Conservation (phyloP, 2,797 vertebrate genomes). For the Dromococcyx pavoninus region DNA sequence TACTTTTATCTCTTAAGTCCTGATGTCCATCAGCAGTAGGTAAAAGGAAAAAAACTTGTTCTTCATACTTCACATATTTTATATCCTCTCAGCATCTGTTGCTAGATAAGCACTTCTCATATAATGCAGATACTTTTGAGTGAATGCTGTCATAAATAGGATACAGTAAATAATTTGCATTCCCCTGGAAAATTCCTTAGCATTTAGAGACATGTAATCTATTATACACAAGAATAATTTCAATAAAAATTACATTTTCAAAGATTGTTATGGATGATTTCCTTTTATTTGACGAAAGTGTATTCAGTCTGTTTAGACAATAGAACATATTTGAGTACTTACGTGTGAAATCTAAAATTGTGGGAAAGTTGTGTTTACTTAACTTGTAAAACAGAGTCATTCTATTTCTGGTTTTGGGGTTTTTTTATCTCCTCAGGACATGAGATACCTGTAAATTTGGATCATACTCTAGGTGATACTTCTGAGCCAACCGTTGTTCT, state of each 20-base stretch:
- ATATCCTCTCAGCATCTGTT: neutral
- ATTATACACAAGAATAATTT: neutral
- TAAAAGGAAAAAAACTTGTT: neutral
- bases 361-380: neutral
- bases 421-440: slow-evolving; percentile 49
- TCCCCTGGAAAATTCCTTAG: neutral
- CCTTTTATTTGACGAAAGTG: neutral
- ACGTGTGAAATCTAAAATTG: neutral
- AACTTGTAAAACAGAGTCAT: neutral
- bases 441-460: neutral
- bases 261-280: neutral
- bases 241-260: neutral
- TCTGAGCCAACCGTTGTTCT: slow-evolving; percentile 59
- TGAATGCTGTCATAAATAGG: neutral
- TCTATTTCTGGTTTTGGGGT: neutral
- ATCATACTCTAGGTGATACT: slow-evolving; percentile 40
- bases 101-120: neutral
- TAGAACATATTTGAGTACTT: neutral
- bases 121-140: neutral
- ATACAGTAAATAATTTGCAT: neutral
- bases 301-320: neutral
- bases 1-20: neutral
- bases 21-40: neutral
- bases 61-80: neutral
- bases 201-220: neutral